Evolutionary conservation across 2,888 invertebrate species (phyloP).

Genomic region (Drosophila anomalata): DNA sequence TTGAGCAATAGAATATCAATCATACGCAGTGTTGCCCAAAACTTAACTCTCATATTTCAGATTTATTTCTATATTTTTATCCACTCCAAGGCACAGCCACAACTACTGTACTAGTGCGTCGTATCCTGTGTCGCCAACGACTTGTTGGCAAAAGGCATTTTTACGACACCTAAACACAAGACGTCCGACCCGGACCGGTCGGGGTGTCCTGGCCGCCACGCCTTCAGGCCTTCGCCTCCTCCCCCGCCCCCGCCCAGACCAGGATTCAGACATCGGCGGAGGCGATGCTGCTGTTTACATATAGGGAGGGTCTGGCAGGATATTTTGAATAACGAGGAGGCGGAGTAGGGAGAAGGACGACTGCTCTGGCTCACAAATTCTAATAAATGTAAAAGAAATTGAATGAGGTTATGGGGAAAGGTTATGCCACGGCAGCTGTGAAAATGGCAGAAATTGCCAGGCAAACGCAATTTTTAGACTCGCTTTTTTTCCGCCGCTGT

Average conservation of each 20-base stretch:
- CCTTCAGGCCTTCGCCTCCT: background rate
- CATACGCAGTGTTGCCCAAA: too few species aligned
- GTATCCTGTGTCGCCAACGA: slow-evolving; percentile 58
- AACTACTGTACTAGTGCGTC: slow-evolving; percentile 54
- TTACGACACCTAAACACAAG: slow-evolving; percentile 63
- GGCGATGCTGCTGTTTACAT: slow-evolving; percentile 54
- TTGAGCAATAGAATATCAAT: too few species aligned
- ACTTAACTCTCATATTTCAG: background rate
- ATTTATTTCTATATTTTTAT: background rate
- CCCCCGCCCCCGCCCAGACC: background rate
- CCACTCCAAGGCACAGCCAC: background rate
- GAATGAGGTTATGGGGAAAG: slow-evolving; percentile 64
- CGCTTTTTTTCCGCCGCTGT: slow-evolving; percentile 15
- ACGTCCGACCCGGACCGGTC: slow-evolving; percentile 13
- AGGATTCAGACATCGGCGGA: slow-evolving; percentile 25
- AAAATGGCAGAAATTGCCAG: slow-evolving; percentile 68
- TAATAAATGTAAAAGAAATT: slow-evolving; percentile 77
- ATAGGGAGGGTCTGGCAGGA: slow-evolving; percentile 52
- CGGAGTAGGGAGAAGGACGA: background rate
- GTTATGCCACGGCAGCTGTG: slow-evolving; percentile 71
- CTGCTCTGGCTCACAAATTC: slow-evolving; percentile 59
- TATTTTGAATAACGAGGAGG: slow-evolving; percentile 34
- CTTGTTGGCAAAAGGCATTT: slow-evolving; percentile 61
- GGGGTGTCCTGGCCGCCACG: slow-evolving; percentile 6
- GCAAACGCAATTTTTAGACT: slow-evolving; percentile 67